These are phyloP conservation scores for Ataeniobius toweri DNA, from an alignment of 2,797 vertebrate genomes.

Conservation along the genomic window DNA sequence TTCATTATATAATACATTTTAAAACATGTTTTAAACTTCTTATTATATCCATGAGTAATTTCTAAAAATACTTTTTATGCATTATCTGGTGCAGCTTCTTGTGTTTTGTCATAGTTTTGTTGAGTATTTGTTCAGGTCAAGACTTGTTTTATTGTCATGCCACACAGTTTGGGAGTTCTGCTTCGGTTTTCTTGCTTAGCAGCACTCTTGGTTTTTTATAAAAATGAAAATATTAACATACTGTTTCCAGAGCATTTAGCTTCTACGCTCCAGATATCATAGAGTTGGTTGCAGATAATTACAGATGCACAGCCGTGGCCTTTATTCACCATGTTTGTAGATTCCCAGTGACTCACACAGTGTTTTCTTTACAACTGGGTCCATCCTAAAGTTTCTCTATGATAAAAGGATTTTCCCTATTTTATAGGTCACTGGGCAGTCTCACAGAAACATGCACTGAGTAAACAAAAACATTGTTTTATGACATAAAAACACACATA, in stretches of 20 bases:
- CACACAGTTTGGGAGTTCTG: background rate
- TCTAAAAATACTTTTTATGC: background rate
- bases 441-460: background rate
- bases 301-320: background rate
- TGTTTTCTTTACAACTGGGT: background rate
- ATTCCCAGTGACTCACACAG: background rate
- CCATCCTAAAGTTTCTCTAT: background rate
- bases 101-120: background rate
- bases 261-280: background rate
- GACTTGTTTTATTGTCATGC: background rate
- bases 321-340: background rate
- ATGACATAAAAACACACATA: background rate
- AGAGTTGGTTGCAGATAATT: background rate
- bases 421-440: background rate
- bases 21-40: background rate
- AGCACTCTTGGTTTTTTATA: background rate
- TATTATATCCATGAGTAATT: background rate
- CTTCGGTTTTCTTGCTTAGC: background rate
- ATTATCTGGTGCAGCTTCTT: background rate
- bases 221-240: background rate
- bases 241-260: background rate
- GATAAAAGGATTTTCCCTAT: background rate
- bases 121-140: background rate
- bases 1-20: background rate
- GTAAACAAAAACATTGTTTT: background rate